Percentiles rank a stretch among this genome's conserved stretches.
These are phyloP conservation scores for Diplodus puntazzo DNA, from an alignment of 2,797 vertebrate species.

Conservation along the genomic window DNA sequence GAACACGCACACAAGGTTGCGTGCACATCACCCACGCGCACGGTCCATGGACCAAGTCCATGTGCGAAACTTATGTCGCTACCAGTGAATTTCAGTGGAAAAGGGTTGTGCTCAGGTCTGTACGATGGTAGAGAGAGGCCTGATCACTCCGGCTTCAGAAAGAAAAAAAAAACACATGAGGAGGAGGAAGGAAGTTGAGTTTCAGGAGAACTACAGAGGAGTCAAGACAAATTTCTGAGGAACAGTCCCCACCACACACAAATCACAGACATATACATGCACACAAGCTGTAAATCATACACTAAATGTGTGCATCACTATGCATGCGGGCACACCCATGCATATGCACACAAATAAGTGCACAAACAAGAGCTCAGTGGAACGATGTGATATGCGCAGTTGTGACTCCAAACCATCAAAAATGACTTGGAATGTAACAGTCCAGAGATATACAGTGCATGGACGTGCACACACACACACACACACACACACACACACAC, in stretches of 20 bases:
- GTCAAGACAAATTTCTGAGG: slow-evolving; percentile 70
- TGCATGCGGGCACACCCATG: slow-evolving; percentile 4
- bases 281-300: slow-evolving; percentile 27
- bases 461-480: neutral
- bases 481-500: too few species aligned
- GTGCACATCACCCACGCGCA: slow-evolving; percentile 15
- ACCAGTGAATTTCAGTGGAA: slow-evolving; percentile 53
- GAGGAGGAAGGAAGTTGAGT: slow-evolving; percentile 55
- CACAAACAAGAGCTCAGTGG: slow-evolving; percentile 1
- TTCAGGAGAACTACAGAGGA: slow-evolving; percentile 39
- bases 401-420: slow-evolving; percentile 8
- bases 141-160: neutral
- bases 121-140: slow-evolving; percentile 17
- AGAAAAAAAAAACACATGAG: neutral
- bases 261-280: slow-evolving; percentile 2
- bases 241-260: slow-evolving; percentile 12
- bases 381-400: slow-evolving; percentile 33
- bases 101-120: slow-evolving; percentile 24
- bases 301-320: slow-evolving; percentile 25
- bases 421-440: slow-evolving; percentile 23
- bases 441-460: neutral
- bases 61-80: slow-evolving; percentile 44
- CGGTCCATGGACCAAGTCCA: slow-evolving; percentile 3
- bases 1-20: slow-evolving; percentile 17
- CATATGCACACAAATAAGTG: slow-evolving; percentile 35